Base-by-base conservation (phyloP, 2,797 vertebrate genomes). In the Carapus acus region DNA sequence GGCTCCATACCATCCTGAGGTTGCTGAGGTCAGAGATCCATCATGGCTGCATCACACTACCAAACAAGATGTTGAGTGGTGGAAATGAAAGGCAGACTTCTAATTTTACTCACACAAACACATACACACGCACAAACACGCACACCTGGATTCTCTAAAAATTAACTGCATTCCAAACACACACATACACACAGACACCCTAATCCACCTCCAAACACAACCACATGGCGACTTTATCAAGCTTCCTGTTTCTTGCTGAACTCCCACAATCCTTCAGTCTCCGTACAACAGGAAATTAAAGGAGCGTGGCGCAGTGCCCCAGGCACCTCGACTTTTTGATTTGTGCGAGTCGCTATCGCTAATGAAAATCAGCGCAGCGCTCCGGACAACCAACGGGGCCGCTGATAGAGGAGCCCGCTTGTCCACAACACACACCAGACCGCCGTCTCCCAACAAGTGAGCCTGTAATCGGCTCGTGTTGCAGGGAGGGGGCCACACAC, bases 291-390 rank as follows among this genome's bases (percentile, higher is more conserved):
- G 59, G 69, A 59, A 56, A 80, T 65, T 79, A 76, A 83, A 83
- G 77, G 77, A 82, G 77, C 73, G 74, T 64, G 64, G 43, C 43
- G 23, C 23, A n/a, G 43, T 14, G 51, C 67, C 77, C 54, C 36
- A 17, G 65, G 66, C 64, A 50, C 66, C 71, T 70, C 58, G 14
- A 69, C 76, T 67, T 69, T 73, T 67, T 78, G 72, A 80, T 79
- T 81, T 77, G 74, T 69, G 71, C 43, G 49, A 60, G 68, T 14
- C 9, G 59, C 71, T 83, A 82, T 83, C 82, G 53, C 73, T 79
- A 78, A 82, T 81, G 82, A 81, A 82, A 81, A 83, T 83, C 81
- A 75, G 73, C 49, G 49, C 63, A 7, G 55, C 11, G 45, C 74
- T 71, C 61, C 13, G 70, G 72, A 82, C 78, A 71, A 71, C 65